Percentiles rank a stretch among this genome's conserved stretches.
Conservation (phyloP, 2,797 vertebrate species). For the Poeciliopsis gracilis region DNA sequence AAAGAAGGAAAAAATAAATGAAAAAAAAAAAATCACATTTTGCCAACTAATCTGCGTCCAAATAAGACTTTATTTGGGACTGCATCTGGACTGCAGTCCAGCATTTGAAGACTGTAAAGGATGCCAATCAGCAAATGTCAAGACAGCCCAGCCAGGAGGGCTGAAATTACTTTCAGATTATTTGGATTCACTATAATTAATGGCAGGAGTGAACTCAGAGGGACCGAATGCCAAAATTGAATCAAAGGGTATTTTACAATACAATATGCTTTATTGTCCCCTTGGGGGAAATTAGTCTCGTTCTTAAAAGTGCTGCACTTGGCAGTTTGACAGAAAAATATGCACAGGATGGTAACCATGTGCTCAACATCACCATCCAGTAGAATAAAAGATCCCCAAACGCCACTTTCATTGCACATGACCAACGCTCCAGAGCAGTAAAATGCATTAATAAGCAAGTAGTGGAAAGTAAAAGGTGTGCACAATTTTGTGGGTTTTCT, state of each 20-base stretch:
- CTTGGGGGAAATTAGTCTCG: background rate
- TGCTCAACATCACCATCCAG: background rate
- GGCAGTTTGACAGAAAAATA: slow-evolving; percentile 1
- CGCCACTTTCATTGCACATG: background rate
- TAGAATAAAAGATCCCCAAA: background rate
- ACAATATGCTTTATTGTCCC: background rate
- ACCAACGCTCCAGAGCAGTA: background rate
- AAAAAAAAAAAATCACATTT: background rate
- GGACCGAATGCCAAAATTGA: background rate
- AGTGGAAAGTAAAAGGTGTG: background rate
- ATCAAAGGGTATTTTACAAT: background rate
- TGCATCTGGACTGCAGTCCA: background rate
- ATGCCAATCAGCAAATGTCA: background rate
- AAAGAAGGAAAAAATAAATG: background rate
- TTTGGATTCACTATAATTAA: background rate
- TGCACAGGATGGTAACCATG: background rate
- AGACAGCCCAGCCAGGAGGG: background rate
- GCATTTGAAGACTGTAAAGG: background rate
- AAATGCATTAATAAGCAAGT: background rate
- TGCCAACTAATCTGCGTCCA: background rate
- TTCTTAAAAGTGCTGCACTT: background rate
- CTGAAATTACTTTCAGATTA: background rate
- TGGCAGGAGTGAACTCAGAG: background rate
- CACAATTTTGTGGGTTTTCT: background rate
- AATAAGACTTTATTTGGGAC: background rate